phyloP scores from a whole-genome alignment of 1,140 invertebrate genomes.

The Vanessa atalanta region DNA sequence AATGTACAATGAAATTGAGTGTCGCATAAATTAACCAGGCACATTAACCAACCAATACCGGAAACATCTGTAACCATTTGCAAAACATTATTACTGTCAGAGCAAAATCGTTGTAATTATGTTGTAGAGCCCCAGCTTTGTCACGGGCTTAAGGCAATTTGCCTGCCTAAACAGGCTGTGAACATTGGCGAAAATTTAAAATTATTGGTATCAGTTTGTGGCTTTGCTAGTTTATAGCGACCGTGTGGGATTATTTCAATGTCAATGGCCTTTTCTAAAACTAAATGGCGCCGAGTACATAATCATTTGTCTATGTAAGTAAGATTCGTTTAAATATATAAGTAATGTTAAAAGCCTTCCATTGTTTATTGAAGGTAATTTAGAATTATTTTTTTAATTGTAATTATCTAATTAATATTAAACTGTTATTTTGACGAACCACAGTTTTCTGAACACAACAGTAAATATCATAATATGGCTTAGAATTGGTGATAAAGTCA shows the following conservation, averaged over 20 bases:
- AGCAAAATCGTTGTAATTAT: slow-evolving; percentile 58
- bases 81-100: slow-evolving; percentile 53
- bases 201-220: slow-evolving; percentile 26
- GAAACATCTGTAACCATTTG: slow-evolving; percentile 54
- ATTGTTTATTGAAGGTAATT: no score
- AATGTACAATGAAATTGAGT: slow-evolving; percentile 16
- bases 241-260: slow-evolving; percentile 9
- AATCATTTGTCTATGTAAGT: neutral
- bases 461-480: no score
- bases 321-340: no score
- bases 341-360: no score
- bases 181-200: slow-evolving; percentile 31
- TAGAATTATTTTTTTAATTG: no score
- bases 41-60: slow-evolving; percentile 30
- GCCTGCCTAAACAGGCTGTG: slow-evolving; percentile 25
- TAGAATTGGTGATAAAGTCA: no score
- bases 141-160: slow-evolving; percentile 51
- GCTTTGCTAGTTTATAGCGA: slow-evolving; percentile 4
- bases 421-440: no score
- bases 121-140: slow-evolving; percentile 42
- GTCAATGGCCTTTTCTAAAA: neutral
- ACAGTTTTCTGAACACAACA: no score
- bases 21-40: slow-evolving; percentile 22
- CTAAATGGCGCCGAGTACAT: neutral
- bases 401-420: no score